Percentiles rank a stretch among this genome's conserved stretches.
Conservation (phyloP, 30 jellyfish, hydroid and myxozoan genomes). For the Pelagia noctiluca region DNA sequence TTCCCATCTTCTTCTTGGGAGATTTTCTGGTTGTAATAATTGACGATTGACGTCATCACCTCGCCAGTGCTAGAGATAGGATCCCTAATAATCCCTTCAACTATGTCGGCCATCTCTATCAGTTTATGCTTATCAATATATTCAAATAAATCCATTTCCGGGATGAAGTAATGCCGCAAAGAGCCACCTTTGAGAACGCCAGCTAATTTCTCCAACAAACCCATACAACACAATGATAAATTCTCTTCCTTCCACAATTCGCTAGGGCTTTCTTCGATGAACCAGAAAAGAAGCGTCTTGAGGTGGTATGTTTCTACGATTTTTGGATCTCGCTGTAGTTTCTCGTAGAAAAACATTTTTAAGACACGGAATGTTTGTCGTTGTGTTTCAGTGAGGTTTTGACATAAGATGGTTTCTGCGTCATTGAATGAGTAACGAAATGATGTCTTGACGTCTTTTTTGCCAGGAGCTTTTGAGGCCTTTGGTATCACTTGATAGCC, state of each 20-base stretch:
- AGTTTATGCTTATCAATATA: conserved; percentile 23
- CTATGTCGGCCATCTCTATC: conserved; percentile 2
- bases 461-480: conserved; percentile 15
- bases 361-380: conserved; percentile 45
- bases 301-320: conserved; percentile 52
- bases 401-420: conserved; percentile 47
- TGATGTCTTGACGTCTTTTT: conserved; percentile 10
- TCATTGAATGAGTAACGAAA: conserved; percentile 41
- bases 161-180: conserved; percentile 51
- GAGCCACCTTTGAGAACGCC: background rate
- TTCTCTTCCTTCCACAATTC: conserved; percentile 33
- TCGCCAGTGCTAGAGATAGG: conserved; percentile 44
- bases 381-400: conserved; percentile 23
- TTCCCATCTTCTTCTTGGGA: background rate
- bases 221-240: conserved; percentile 39
- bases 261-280: conserved; percentile 21
- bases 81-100: conserved; percentile 32
- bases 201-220: conserved; percentile 9
- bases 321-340: conserved; percentile 41
- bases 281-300: conserved; percentile 52
- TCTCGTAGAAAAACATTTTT: conserved; percentile 59
- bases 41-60: background rate
- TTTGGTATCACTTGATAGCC: conserved; percentile 66
- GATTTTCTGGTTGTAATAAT: conserved; percentile 18
- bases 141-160: conserved; percentile 37